These are phyloP conservation scores for Zeugodacus cucurbitae DNA, from an alignment of 1,140 invertebrate species.

Conservation along the genomic window DNA sequence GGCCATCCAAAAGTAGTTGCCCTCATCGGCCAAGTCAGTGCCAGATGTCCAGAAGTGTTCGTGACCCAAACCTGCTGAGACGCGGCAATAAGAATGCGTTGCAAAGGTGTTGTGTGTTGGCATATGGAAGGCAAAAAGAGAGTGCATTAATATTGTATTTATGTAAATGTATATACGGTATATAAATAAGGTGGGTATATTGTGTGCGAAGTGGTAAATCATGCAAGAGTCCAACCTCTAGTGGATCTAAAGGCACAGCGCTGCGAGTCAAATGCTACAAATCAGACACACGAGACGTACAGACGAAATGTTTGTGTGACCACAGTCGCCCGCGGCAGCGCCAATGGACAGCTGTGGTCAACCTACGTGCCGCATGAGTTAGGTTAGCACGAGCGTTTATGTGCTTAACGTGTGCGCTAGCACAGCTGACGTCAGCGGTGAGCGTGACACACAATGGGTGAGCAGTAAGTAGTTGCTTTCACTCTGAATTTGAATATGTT, in stretches of 20 bases:
- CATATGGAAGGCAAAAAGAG: not conserved
- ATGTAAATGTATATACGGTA: not conserved
- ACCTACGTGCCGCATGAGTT: not conserved
- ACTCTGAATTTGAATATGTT: not conserved
- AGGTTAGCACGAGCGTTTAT: not conserved
- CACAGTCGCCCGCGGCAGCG: not conserved
- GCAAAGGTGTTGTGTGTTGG: not conserved
- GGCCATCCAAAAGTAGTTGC: slow-evolving; percentile 92
- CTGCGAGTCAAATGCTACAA: not conserved
- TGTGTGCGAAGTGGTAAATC: not conserved
- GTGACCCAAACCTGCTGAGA: slow-evolving; percentile 77
- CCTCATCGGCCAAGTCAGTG: slow-evolving; percentile 89
- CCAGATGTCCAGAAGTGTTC: slow-evolving; percentile 95
- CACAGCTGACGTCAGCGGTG: not conserved
- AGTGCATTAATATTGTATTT: slow-evolving; percentile 10
- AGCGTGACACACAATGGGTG: not conserved
- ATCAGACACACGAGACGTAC: not conserved
- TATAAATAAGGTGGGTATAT: not conserved
- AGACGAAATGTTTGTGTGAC: not conserved
- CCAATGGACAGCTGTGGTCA: not conserved
- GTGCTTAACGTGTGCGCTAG: not conserved
- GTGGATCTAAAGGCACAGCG: not conserved
- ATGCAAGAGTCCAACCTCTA: not conserved
- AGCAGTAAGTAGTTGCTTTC: not conserved
- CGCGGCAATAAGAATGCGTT: not conserved